Evolutionary conservation across 2,888 invertebrate genomes (phyloP).

Genomic region (Frankliniella intonsa): DNA sequence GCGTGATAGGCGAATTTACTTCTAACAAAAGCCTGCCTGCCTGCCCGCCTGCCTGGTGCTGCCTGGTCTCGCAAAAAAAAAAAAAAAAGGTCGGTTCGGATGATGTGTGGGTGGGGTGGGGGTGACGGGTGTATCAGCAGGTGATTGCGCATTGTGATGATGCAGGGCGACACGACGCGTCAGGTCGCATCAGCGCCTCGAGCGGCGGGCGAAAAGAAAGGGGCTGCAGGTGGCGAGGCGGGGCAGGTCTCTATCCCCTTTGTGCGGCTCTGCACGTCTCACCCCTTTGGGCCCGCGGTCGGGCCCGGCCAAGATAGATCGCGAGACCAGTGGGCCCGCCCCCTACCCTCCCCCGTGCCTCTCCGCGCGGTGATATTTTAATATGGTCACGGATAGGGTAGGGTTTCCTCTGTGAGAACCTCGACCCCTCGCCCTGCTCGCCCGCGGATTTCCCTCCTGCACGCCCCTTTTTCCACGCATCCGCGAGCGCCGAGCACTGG

Average conservation of each 20-base stretch:
- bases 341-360: too few relatives aligned
- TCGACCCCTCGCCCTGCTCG: neutral
- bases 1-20: slow-evolving; percentile 20
- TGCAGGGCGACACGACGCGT: too few relatives aligned
- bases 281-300: too few relatives aligned
- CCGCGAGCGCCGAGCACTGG: neutral
- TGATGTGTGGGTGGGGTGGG: neutral
- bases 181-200: too few relatives aligned
- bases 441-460: neutral
- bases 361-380: slow-evolving; percentile 2
- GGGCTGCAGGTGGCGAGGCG: too few relatives aligned
- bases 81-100: neutral
- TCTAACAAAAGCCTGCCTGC: neutral
- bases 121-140: neutral
- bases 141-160: neutral
- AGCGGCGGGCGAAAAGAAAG: too few relatives aligned
- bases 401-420: neutral
- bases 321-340: too few relatives aligned
- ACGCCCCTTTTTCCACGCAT: neutral
- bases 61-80: neutral
- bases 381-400: neutral
- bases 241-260: too few relatives aligned
- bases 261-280: too few relatives aligned
- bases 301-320: too few relatives aligned
- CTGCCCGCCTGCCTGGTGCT: neutral